phyloP scores from a whole-genome alignment of 2,888 invertebrate species.

The Philhelius pedissequus region DNA sequence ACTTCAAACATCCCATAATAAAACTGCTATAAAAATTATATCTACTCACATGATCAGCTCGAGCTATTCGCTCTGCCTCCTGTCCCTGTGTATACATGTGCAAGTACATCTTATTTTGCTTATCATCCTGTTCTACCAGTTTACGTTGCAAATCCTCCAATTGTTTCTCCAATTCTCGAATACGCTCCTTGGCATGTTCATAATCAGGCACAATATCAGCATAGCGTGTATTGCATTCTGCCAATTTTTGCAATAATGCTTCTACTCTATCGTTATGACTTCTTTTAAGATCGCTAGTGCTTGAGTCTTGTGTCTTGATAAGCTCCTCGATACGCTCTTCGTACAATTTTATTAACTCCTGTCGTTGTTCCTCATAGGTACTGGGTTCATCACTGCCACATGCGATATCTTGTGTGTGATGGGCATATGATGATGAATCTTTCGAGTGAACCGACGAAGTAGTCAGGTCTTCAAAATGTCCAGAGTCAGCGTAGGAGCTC shows the following conservation, averaged over 20 bases:
- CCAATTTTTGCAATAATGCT: conserved; percentile 84
- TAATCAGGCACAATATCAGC: conserved; percentile 87
- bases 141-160: conserved; percentile 85
- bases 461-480: conserved; percentile 90
- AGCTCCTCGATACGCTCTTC: conserved; percentile 88
- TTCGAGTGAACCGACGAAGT: conserved; percentile 88
- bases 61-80: conserved; percentile 87
- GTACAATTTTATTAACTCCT: conserved; percentile 85
- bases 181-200: conserved; percentile 85
- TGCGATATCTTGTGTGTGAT: conserved; percentile 80
- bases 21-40: background rate
- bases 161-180: conserved; percentile 85
- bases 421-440: conserved; percentile 83
- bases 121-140: conserved; percentile 85
- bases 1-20: too few species aligned
- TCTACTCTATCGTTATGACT: conserved; percentile 90
- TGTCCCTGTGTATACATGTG: conserved; percentile 91
- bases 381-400: conserved; percentile 72
- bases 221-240: conserved; percentile 88
- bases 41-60: conserved; percentile 83
- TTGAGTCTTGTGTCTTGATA: conserved; percentile 82
- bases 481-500: conserved; percentile 90
- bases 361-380: conserved; percentile 83
- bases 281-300: conserved; percentile 88
- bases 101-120: conserved; percentile 87